phyloP scores from a whole-genome alignment of 2,797 vertebrate genomes.

The Varecia variegata region DNA sequence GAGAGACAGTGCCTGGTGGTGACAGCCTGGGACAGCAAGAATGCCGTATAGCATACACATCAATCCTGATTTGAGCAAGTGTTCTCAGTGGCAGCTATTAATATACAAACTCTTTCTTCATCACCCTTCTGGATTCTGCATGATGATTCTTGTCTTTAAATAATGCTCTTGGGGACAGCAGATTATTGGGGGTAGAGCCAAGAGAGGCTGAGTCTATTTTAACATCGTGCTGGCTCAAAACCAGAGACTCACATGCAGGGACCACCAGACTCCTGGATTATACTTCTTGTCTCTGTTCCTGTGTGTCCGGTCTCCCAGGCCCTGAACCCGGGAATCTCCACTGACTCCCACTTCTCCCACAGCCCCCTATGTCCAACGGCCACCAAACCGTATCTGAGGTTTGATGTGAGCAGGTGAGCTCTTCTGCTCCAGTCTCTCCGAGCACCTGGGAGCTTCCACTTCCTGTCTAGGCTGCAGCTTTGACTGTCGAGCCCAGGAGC shows the following conservation, averaged over 20 bases:
- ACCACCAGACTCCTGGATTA: accelerated
- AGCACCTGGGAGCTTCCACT: not conserved
- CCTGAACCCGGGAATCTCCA: not conserved
- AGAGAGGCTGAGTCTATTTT: not conserved
- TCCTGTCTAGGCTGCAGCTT: not conserved
- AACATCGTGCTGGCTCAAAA: not conserved
- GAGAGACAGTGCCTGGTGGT: not conserved
- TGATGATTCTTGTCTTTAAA: not conserved
- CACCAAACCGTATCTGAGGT: not conserved
- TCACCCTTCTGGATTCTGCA: not conserved
- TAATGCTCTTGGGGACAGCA: not conserved
- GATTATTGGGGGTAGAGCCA: not conserved
- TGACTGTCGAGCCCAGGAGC: not conserved
- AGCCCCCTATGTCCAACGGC: not conserved
- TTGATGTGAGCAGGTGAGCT: not conserved
- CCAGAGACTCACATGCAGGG: not conserved
- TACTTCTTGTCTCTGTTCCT: not conserved
- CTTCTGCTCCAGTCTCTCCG: not conserved
- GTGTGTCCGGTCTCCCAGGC: not conserved
- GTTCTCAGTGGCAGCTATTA: not conserved
- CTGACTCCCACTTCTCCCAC: not conserved
- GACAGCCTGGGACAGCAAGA: not conserved
- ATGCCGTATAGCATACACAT: accelerated
- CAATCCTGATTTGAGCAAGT: too few relatives aligned
- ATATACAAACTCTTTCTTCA: not conserved